phyloP scores from a whole-genome alignment of 2,888 invertebrate species.

The Eristalis tenax region DNA sequence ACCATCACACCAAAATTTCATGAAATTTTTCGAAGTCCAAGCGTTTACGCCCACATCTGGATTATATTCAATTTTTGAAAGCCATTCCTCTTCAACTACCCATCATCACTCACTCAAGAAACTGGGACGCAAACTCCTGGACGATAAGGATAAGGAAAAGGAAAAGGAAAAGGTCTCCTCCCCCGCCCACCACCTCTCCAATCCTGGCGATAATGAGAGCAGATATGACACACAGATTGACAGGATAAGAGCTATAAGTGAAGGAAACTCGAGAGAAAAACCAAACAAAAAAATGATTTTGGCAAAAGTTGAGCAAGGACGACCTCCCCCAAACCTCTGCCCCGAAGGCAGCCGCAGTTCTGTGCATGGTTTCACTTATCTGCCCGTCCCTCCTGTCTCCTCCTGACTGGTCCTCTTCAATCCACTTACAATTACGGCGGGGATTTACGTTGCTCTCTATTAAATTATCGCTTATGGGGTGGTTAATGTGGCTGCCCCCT shows the following conservation, averaged over 20 bases:
- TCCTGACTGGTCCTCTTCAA: conserved; percentile 12
- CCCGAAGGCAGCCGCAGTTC: neutral
- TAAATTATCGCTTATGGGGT: conserved; percentile 55
- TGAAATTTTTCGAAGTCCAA: neutral
- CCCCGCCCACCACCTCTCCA: conserved; percentile 11
- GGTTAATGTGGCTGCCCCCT: conserved; percentile 7
- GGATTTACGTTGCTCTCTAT: conserved; percentile 51
- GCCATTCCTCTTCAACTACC: conserved; percentile 43
- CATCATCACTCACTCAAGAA: conserved; percentile 62
- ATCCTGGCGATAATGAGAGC: conserved; percentile 63
- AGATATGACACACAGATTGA: conserved; percentile 68
- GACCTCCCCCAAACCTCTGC: neutral
- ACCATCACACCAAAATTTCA: neutral
- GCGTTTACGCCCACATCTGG: conserved; percentile 45
- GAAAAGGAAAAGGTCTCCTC: conserved; percentile 17
- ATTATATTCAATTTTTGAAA: conserved; percentile 61
- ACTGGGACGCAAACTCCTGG: neutral
- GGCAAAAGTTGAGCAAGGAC: neutral
- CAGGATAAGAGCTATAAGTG: conserved; percentile 64
- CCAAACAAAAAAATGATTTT: neutral
- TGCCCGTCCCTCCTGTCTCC: neutral
- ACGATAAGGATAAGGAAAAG: conserved; percentile 15
- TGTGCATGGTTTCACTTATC: conserved; percentile 37
- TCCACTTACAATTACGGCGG: conserved; percentile 41
- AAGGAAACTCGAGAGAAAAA: conserved; percentile 12